These are phyloP conservation scores for Sterrhoptilus dennistouni DNA, from an alignment of 2,113 vertebrate species.

Conservation along the genomic window DNA sequence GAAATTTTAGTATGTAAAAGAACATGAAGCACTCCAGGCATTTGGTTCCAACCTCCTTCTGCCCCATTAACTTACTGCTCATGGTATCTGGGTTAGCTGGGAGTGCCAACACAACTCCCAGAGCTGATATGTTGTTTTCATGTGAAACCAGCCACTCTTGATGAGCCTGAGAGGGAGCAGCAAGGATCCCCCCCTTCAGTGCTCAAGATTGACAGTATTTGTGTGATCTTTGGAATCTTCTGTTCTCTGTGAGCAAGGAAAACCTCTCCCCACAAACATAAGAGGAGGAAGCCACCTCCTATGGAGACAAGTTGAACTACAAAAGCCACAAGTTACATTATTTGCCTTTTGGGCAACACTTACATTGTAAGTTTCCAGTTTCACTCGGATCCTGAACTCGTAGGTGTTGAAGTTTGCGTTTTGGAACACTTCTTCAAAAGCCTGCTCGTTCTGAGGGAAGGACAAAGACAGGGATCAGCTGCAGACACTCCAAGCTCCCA, in stretches of 20 bases:
- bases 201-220: not conserved
- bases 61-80: not conserved
- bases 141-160: not conserved
- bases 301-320: not conserved
- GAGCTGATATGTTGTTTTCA: not conserved
- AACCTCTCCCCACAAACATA: not conserved
- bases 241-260: not conserved
- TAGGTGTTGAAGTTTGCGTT: slow-evolving; percentile 91
- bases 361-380: slow-evolving; percentile 95
- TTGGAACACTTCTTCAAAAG: slow-evolving; percentile 92
- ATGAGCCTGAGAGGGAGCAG: not conserved
- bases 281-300: not conserved
- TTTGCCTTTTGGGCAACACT: slow-evolving; percentile 61
- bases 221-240: not conserved
- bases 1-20: not conserved
- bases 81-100: not conserved
- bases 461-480: slow-evolving; percentile 31
- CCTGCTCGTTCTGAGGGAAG: slow-evolving; percentile 86
- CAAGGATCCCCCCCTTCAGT: not conserved
- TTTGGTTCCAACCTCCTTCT: not conserved
- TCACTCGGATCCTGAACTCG: slow-evolving; percentile 89
- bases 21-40: not conserved
- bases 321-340: not conserved
- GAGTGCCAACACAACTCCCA: not conserved
- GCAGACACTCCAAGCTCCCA: not conserved